phyloP scores from a whole-genome alignment of 2,113 vertebrate species.

The Paramisgurnus dabryanus region DNA sequence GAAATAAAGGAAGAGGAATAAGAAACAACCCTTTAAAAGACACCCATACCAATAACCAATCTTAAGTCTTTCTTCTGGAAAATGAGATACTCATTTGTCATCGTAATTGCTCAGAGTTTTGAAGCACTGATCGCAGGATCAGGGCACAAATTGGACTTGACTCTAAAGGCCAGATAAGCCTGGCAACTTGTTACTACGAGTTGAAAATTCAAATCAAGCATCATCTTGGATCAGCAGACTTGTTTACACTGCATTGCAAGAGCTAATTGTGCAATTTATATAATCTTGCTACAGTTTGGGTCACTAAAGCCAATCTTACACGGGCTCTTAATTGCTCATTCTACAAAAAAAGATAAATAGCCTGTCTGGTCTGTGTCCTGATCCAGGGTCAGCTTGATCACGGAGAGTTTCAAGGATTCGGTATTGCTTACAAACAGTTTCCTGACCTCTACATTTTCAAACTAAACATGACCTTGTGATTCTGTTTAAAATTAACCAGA shows the following conservation, averaged over 20 bases:
- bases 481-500: background rate
- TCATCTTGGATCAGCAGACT: conserved; percentile 29
- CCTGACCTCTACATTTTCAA: background rate
- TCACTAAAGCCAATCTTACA: conserved; percentile 38
- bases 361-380: conserved; percentile 32
- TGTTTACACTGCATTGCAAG: conserved; percentile 31
- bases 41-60: background rate
- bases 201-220: conserved; percentile 20
- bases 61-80: conserved; percentile 18
- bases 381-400: conserved; percentile 11
- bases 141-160: conserved; percentile 25
- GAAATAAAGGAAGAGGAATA: too few species aligned
- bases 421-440: background rate
- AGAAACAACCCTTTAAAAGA: background rate
- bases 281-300: conserved; percentile 23
- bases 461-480: background rate
- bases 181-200: conserved; percentile 14
- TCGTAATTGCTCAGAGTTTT: conserved; percentile 36
- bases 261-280: conserved; percentile 50
- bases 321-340: conserved; percentile 26
- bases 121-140: background rate
- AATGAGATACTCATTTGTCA: conserved; percentile 43
- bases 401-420: background rate
- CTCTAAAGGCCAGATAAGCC: background rate
- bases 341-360: conserved; percentile 20